Percentiles rank a stretch among this genome's conserved stretches.
phyloP scores from a whole-genome alignment of 2,113 vertebrate species.

The Tragelaphus scriptus region DNA sequence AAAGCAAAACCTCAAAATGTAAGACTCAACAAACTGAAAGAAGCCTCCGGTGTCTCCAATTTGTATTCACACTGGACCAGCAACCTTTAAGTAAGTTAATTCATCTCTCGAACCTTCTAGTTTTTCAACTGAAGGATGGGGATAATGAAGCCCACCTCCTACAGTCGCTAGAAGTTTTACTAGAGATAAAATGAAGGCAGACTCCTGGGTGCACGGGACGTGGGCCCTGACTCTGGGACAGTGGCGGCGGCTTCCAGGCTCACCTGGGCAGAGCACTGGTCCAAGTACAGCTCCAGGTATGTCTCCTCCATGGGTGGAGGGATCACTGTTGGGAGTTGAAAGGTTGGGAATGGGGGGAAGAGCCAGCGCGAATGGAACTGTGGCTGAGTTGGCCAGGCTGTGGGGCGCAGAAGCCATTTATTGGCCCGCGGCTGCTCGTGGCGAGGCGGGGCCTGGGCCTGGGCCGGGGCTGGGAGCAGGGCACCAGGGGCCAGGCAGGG shows the following conservation, averaged over 20 bases:
- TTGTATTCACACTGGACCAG: background rate
- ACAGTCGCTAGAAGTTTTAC: background rate
- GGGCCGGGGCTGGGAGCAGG: fast-evolving
- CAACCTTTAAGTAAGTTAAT: background rate
- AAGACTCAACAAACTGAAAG: background rate
- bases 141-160: background rate
- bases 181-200: background rate
- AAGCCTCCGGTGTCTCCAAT: background rate
- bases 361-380: fast-evolving
- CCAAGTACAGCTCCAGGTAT: slow-evolving; percentile 84
- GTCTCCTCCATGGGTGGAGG: slow-evolving; percentile 72
- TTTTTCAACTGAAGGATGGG: background rate
- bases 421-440: background rate
- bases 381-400: fast-evolving
- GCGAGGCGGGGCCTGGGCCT: background rate
- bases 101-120: background rate
- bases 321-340: background rate
- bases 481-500: fast-evolving
- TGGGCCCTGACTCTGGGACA: background rate
- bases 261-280: slow-evolving; percentile 77
- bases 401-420: background rate
- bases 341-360: fast-evolving
- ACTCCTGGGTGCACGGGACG: background rate
- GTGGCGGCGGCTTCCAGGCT: background rate
- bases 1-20: background rate